A percentile compares a stretch with the other conserved stretches of the same genome.
Evolutionary conservation across 2,113 vertebrate genomes (phyloP).

Genomic region (Hystrix cristata): DNA sequence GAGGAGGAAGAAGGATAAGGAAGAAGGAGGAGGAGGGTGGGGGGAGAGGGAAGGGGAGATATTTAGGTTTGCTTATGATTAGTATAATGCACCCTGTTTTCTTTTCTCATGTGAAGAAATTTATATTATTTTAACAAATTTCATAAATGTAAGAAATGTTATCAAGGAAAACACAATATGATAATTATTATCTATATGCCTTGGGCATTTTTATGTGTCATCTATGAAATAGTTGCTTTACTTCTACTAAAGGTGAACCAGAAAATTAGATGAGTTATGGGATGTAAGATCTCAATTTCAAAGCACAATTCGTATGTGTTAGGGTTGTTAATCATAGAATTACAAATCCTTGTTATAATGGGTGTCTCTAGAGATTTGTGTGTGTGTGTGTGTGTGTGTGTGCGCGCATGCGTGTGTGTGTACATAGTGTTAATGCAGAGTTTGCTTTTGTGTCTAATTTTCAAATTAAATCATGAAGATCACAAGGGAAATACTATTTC

Average conservation of each 20-base stretch:
- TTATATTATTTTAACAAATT: neutral
- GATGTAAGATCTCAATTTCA: slow-evolving; percentile 41
- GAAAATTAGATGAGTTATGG: slow-evolving; percentile 63
- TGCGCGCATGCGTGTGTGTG: neutral
- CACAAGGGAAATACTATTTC: slow-evolving; percentile 50
- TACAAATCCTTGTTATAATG: neutral
- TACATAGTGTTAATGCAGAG: neutral
- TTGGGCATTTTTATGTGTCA: neutral
- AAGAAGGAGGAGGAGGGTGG: no score
- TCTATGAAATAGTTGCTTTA: slow-evolving; percentile 18
- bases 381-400: neutral
- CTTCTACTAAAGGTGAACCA: neutral
- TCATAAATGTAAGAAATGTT: slow-evolving; percentile 1
- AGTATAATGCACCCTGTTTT: neutral
- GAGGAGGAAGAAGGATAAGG: no score
- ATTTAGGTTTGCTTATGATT: neutral
- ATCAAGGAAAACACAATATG: neutral
- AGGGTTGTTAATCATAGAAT: slow-evolving; percentile 49
- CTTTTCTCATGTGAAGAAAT: neutral
- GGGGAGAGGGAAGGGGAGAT: neutral
- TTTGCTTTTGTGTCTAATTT: slow-evolving; percentile 45
- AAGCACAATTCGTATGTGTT: neutral
- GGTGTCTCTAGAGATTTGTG: neutral
- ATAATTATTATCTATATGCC: neutral
- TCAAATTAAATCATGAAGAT: slow-evolving; percentile 50